Base-by-base conservation (phyloP, 2,113 vertebrate species). In the Gymnobelideus leadbeateri region DNA sequence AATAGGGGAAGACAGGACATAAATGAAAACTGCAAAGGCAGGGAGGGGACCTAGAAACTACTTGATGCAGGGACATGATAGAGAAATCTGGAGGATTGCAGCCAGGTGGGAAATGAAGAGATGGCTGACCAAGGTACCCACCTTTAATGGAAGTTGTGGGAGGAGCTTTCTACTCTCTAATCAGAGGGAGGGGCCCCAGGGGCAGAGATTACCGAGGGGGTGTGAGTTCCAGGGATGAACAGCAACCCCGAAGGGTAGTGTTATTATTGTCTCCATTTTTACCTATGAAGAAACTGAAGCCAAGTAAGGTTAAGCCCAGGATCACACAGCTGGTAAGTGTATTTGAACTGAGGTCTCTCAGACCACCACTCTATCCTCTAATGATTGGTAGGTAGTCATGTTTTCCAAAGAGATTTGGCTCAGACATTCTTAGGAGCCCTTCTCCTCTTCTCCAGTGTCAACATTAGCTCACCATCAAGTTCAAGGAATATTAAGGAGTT, bases 401-500 rank as follows among this genome's bases (percentile, higher is more conserved):
- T 97, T 10, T 99, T 99, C 89, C 97, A 99, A 94, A 98, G 99
- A 89, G 98, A 98, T 16, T 96, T 99, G 95, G 99, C 99, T n/a
- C 99, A 99, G 94, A 98, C 98, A 96, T 99, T 99, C 91, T 95
- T 97, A 0, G 99, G 99, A 46, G 99, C 99, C 0, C 98, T 99
- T 16, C 52, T 52, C 16, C 16, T 54, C 10, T 25, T 57, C 25
- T 99, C 99, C 0, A 99, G 99, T 0, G 99, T 99, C 91, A 99
- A 99, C 97, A 28, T 99, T 98, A 99, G 99, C 98, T 98, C 98
- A 0, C 99, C 98, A 47, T 96, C 97, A 84, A 99, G 99, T 98
- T 99, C 99, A 0, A 96, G 99, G 96, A 98, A 98, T 0, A 98
- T 99, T 0, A 61, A 99, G 99, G 99, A 99, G 96, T 99, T 99